Conservation (phyloP, 1,140 invertebrate species). For the Lysiphlebus fabarum region DNA sequence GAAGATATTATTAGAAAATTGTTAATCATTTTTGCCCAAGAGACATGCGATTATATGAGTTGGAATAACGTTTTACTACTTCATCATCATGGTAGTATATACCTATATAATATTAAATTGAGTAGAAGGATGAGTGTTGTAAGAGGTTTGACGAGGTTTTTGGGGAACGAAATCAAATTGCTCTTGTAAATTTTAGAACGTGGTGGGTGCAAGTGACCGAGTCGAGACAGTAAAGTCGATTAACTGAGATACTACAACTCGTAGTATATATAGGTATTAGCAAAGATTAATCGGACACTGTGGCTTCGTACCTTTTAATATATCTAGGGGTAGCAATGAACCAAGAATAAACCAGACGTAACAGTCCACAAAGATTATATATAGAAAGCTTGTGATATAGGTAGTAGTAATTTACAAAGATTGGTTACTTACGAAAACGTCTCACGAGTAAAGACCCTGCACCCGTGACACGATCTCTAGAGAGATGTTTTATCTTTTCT, state of each 20-base stretch:
- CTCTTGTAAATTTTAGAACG: conserved; percentile 20
- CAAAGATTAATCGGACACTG: conserved; percentile 41
- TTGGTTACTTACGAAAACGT: conserved; percentile 14
- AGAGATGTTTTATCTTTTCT: not conserved
- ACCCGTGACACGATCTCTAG: not conserved
- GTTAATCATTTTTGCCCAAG: too few relatives aligned
- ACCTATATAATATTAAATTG: too few relatives aligned
- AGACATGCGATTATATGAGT: too few relatives aligned
- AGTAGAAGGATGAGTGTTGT: too few relatives aligned
- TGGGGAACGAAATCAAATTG: not conserved
- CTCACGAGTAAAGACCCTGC: conserved; percentile 2
- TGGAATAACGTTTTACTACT: too few relatives aligned
- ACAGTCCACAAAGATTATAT: conserved; percentile 18
- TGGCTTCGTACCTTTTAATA: conserved; percentile 18
- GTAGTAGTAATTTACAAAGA: not conserved
- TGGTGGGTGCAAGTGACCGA: conserved; percentile 29
- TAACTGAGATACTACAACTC: conserved; percentile 28
- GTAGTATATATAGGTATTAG: conserved; percentile 41
- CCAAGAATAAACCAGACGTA: conserved; percentile 22
- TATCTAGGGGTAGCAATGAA: conserved; percentile 22
- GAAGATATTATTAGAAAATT: too few relatives aligned
- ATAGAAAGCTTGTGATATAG: conserved; percentile 4
- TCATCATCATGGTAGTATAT: too few relatives aligned
- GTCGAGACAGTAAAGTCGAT: conserved; percentile 26
- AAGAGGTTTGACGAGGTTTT: not conserved